These are phyloP conservation scores for Polyergus mexicanus DNA, from an alignment of 1,140 invertebrate genomes.

Conservation along the genomic window DNA sequence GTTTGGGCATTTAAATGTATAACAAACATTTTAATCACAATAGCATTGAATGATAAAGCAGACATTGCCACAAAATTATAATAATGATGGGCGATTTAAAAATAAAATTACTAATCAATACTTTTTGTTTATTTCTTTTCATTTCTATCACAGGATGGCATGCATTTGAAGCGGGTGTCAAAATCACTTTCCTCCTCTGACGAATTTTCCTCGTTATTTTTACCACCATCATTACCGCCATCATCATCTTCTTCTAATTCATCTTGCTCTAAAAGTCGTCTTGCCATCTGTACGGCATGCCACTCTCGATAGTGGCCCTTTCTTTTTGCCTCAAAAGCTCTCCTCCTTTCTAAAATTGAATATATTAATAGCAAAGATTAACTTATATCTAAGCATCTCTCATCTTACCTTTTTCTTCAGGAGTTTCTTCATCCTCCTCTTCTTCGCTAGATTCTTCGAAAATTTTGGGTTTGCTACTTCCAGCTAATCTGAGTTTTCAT, in stretches of 20 bases:
- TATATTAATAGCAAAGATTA: no score
- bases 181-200: constrained; percentile 89
- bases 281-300: constrained; percentile 95
- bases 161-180: constrained; percentile 81
- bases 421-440: constrained; percentile 89
- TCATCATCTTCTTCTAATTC: constrained; percentile 92
- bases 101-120: constrained; percentile 49
- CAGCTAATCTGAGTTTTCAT: constrained; percentile 85
- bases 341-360: constrained; percentile 88
- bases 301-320: constrained; percentile 99
- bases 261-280: constrained; percentile 95
- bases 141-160: constrained; percentile 80
- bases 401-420: constrained; percentile 88
- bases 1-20: constrained; percentile 23
- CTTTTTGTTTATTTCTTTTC: constrained; percentile 67
- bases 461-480: constrained; percentile 88
- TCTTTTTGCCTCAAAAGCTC: constrained; percentile 95
- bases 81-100: constrained; percentile 37
- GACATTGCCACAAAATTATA: constrained; percentile 7
- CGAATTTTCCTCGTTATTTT: constrained; percentile 86
- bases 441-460: constrained; percentile 88
- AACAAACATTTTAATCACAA: neutral
- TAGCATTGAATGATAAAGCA: neutral
- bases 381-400: neutral
- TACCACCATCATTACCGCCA: constrained; percentile 74